A percentile compares a stretch with the other conserved stretches of the same genome.
phyloP scores from a whole-genome alignment of 2,113 vertebrate species.

The Peromyscus polionotus region DNA sequence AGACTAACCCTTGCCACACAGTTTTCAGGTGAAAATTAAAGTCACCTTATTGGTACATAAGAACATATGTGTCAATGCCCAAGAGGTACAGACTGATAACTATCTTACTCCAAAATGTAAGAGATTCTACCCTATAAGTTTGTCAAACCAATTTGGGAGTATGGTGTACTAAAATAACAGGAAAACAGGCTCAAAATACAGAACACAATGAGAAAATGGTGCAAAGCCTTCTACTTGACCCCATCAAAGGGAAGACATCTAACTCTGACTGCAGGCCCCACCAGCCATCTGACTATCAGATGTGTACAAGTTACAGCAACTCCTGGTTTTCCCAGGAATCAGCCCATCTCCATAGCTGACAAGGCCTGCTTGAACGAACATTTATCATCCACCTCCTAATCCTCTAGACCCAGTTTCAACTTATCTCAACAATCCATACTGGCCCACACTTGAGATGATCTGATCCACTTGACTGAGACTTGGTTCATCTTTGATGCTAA shows the following conservation, averaged over 20 bases:
- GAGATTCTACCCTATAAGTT: no score
- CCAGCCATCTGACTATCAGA: neutral
- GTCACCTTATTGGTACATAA: neutral
- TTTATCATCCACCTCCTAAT: neutral
- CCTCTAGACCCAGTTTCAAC: neutral
- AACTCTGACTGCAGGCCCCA: no score
- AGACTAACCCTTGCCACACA: neutral
- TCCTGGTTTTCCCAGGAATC: neutral
- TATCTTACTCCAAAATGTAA: neutral
- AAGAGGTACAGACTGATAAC: neutral
- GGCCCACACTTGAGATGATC: neutral
- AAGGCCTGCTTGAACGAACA: neutral
- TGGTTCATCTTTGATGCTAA: neutral
- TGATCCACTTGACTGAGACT: neutral
- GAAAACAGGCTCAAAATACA: neutral
- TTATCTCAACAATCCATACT: no score
- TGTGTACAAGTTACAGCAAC: neutral
- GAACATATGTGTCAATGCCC: neutral
- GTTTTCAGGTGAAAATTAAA: neutral
- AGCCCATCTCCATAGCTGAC: no score
- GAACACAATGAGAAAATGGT: neutral
- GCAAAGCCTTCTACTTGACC: neutral
- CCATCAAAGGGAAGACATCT: neutral
- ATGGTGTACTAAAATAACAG: neutral
- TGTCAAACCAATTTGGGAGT: neutral